Evolutionary conservation across 2,113 vertebrate species (phyloP).

Genomic region (Sceloporus undulatus): DNA sequence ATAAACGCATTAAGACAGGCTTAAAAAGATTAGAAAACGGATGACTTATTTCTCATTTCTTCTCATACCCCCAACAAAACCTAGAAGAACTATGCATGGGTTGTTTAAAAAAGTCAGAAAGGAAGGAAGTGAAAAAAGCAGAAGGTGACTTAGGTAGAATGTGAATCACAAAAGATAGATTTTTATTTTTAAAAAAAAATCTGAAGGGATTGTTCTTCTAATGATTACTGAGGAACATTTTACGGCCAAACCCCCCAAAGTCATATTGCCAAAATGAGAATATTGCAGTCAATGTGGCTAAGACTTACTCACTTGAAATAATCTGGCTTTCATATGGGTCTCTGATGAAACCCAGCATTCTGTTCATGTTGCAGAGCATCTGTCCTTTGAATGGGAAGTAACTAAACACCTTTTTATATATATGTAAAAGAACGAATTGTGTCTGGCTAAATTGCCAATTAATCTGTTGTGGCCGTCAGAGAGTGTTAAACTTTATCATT

Average conservation of each 20-base stretch:
- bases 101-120: not conserved
- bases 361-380: conserved; percentile 55
- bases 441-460: conserved; percentile 21
- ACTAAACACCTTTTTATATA: not conserved
- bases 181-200: not conserved
- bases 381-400: conserved; percentile 41
- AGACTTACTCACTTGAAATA: conserved; percentile 52
- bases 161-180: not conserved
- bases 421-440: conserved; percentile 41
- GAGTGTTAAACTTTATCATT: conserved; percentile 29
- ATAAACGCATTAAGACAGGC: no score
- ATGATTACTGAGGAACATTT: conserved; percentile 10
- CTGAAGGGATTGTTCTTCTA: conserved; percentile 8
- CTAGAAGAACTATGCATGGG: not conserved
- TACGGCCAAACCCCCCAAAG: not conserved
- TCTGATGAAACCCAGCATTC: conserved; percentile 60
- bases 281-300: conserved; percentile 26
- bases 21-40: no score
- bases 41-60: not conserved
- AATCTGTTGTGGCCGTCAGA: conserved; percentile 22
- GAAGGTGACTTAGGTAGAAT: not conserved
- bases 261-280: conserved; percentile 47
- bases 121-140: not conserved
- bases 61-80: not conserved
- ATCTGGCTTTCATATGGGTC: conserved; percentile 36